A percentile compares a stretch with the other conserved stretches of the same genome.
Conservation (phyloP, 2,888 invertebrate genomes). For the Eupithecia abbreviata region DNA sequence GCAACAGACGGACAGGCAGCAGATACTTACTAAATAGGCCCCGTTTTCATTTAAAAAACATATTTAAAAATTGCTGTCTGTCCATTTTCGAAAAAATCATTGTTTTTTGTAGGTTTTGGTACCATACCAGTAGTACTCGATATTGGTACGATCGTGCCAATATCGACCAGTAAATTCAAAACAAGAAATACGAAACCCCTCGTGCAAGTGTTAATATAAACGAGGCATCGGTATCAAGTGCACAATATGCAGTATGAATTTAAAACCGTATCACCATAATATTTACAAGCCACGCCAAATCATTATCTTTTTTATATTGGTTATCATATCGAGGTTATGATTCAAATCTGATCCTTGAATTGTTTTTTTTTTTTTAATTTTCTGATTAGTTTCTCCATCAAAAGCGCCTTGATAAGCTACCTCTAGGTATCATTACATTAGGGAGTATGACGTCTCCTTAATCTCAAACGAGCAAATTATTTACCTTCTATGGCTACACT, state of each 20-base stretch:
- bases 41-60: too few species aligned
- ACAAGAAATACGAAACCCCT: background rate
- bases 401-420: too few species aligned
- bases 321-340: background rate
- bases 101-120: background rate
- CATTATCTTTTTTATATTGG: background rate
- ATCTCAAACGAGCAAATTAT: too few species aligned
- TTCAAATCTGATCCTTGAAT: too few species aligned
- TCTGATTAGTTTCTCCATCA: too few species aligned
- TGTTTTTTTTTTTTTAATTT: too few species aligned
- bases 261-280: background rate
- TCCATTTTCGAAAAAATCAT: background rate
- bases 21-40: too few species aligned
- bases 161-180: background rate
- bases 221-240: background rate
- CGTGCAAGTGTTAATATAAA: background rate
- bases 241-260: background rate
- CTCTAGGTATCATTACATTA: too few species aligned
- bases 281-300: background rate
- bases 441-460: too few species aligned
- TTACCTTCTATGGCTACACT: too few species aligned
- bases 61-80: background rate
- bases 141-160: too few species aligned
- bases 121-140: background rate
- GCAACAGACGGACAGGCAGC: too few species aligned